Conservation (phyloP, 2,797 vertebrate species). For the Pogoniulus pusillus region DNA sequence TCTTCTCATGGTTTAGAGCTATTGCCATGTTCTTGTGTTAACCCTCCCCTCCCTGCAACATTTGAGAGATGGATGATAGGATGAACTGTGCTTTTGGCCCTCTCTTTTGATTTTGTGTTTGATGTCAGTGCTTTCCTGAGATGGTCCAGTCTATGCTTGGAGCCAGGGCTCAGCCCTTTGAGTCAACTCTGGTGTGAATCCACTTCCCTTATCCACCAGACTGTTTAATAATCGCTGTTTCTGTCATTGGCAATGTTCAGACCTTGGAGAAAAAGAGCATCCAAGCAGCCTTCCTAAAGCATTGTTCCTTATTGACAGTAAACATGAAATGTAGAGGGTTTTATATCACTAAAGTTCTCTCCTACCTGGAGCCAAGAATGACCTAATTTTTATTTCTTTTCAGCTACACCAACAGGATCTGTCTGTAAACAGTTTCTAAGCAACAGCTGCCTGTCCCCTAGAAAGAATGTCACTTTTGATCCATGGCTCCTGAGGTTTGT, state of each 20-base stretch:
- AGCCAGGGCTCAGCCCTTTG: background rate
- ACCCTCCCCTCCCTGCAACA: accelerated
- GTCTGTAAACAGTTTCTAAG: conserved; percentile 65
- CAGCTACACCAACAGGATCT: conserved; percentile 4
- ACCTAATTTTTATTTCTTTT: conserved; percentile 30
- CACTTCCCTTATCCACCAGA: background rate
- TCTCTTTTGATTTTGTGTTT: background rate
- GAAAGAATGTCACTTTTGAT: conserved; percentile 1
- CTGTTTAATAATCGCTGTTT: background rate
- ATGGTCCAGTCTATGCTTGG: background rate
- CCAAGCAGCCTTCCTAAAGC: background rate
- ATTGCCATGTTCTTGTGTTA: background rate
- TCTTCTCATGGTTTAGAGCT: background rate
- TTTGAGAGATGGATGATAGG: background rate
- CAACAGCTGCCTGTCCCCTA: conserved; percentile 51
- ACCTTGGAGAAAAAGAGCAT: background rate
- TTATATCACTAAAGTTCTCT: background rate
- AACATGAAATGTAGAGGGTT: background rate
- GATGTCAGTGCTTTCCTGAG: background rate
- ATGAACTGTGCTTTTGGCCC: background rate
- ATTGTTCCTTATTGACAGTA: background rate
- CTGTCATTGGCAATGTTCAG: background rate
- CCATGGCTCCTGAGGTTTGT: background rate
- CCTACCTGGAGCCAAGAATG: conserved; percentile 36
- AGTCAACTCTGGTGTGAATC: background rate